A percentile compares a stretch with the other conserved stretches of the same genome.
These are phyloP conservation scores for Montipora sp. DNA, from an alignment of 64 coral and sea anemone species.

Conservation along the genomic window DNA sequence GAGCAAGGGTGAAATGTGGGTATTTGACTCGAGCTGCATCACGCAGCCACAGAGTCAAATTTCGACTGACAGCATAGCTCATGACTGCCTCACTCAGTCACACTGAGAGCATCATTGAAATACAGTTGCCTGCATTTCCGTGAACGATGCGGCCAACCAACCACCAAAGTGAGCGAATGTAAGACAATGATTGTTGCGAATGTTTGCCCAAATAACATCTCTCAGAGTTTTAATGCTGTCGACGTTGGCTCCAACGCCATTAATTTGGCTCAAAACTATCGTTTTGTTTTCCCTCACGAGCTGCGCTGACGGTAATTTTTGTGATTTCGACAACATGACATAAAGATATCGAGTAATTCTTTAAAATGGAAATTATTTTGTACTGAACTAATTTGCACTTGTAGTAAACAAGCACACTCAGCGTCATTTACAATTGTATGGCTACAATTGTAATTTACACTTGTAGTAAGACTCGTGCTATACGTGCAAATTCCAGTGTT, in stretches of 20 bases:
- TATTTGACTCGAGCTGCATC: too few species aligned
- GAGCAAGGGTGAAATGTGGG: too few species aligned
- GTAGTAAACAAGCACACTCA: slow-evolving; percentile 6
- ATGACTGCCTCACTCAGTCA: too few species aligned
- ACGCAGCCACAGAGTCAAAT: too few species aligned
- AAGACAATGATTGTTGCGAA: too few species aligned
- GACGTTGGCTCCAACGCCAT: slow-evolving; percentile 7
- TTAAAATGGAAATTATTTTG: neutral
- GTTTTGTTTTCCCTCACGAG: slow-evolving; percentile 32
- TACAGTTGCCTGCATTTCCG: too few species aligned
- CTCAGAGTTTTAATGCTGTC: slow-evolving; percentile 11
- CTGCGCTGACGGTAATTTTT: slow-evolving; percentile 28
- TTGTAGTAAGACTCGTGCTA: slow-evolving; percentile 24
- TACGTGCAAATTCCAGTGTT: slow-evolving; percentile 18
- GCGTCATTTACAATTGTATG: slow-evolving; percentile 25
- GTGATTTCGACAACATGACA: slow-evolving; percentile 21
- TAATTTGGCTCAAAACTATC: slow-evolving; percentile 20
- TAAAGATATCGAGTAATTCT: neutral
- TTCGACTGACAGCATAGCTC: too few species aligned
- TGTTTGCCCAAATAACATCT: slow-evolving; percentile 43
- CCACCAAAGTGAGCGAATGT: too few species aligned
- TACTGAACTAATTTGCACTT: slow-evolving; percentile 20
- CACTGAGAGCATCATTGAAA: too few species aligned
- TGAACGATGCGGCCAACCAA: too few species aligned
- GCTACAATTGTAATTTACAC: slow-evolving; percentile 33